phyloP scores from a whole-genome alignment of 2,888 invertebrate species.

The Noctua pronuba region DNA sequence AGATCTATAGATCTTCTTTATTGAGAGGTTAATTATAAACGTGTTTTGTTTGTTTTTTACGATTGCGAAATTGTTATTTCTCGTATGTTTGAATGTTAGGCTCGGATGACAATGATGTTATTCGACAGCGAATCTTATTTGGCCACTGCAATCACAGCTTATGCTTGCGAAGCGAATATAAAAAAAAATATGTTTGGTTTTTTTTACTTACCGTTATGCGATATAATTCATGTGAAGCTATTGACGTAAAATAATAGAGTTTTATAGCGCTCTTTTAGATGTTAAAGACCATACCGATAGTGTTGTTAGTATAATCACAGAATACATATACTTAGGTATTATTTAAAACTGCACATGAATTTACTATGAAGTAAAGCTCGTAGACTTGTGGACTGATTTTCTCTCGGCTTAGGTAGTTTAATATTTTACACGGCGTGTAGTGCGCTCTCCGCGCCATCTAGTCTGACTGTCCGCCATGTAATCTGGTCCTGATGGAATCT shows the following conservation, averaged over 20 bases:
- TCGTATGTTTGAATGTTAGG: not conserved
- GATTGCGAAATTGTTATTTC: constrained; percentile 28
- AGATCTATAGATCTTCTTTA: not conserved
- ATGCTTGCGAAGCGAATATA: constrained; percentile 23
- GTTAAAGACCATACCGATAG: not conserved
- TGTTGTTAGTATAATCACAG: not conserved
- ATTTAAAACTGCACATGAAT: not conserved
- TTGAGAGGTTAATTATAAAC: not conserved
- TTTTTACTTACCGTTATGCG: not conserved
- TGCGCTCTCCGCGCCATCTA: not conserved
- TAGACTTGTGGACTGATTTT: not conserved
- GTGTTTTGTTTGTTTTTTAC: not conserved
- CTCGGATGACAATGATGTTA: not conserved
- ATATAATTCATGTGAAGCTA: not conserved
- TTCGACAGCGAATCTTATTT: not conserved
- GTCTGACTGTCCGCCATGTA: not conserved
- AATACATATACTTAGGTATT: not conserved
- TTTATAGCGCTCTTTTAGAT: not conserved
- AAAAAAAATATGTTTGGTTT: too few species aligned
- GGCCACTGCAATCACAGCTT: constrained; percentile 2
- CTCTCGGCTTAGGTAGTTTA: not conserved
- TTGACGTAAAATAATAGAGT: not conserved
- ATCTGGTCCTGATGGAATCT: too few species aligned
- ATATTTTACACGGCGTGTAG: not conserved
- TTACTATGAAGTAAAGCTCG: too few species aligned